Evolutionary conservation across 2,113 vertebrate species (phyloP), one percentile per base, ranked within the genome.

Genomic region (Hoplias malabaricus): DNA sequence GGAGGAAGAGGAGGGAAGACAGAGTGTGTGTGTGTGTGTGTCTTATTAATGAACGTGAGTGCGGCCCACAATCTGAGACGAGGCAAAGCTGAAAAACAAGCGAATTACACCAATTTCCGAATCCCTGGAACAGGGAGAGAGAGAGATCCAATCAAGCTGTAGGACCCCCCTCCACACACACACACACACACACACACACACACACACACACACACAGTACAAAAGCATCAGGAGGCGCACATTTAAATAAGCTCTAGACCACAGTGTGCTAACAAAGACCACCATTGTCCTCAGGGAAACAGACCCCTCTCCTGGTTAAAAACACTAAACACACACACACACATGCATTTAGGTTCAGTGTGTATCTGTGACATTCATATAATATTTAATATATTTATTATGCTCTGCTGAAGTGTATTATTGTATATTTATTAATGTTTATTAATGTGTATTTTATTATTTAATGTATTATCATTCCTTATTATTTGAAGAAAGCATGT

Each of bases 251-350:
- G 72, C 27, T 68, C 54, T 54, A 72, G 59, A 71, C 63, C 1
- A 40, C 29, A 38, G 77, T 25, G 76, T n/a, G 43, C 70, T 21
- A 82, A 91, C 89, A 90, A 90, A 87, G 86, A 70, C 83, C 69
- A 82, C 80, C 68, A 86, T 82, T 86, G 88, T 88, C 85, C 81
- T 74, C 70, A n/a, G n/a, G n/a, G 82, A 56, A 79, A 79, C 75
- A 78, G 62, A n/a, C n/a, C n/a, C n/a, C n/a, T n/a, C n/a, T n/a
- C n/a, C n/a, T n/a, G n/a, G n/a, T n/a, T n/a, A n/a, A n/a, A n/a
- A n/a, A n/a, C n/a, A n/a, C n/a, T n/a, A n/a, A n/a, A n/a, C n/a
- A 65, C 66, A 43, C 75, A 62, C 80, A 80, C 57, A 88, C 61
- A 82, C 63, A 62, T 73, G 23, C 75, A 81, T 71, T n/a, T n/a